Evolutionary conservation across 2,797 vertebrate species (phyloP).

Genomic region (Staurois parvus): DNA sequence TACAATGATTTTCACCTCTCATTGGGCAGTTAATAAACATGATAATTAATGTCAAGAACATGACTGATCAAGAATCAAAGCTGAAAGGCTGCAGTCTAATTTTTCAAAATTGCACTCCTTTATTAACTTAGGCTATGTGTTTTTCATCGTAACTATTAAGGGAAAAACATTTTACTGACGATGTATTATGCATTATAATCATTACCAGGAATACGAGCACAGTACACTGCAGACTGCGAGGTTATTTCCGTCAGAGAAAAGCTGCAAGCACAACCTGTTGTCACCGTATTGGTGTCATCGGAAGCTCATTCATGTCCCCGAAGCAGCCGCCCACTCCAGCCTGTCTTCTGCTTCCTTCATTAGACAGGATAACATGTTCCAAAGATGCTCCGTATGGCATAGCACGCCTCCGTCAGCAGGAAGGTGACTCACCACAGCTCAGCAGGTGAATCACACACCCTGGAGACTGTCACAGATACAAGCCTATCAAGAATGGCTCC

Average conservation of each 20-base stretch:
- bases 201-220: neutral
- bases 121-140: no score
- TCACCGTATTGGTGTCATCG: constrained; percentile 54
- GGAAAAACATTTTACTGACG: no score
- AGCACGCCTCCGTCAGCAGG: constrained; percentile 45
- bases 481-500: neutral
- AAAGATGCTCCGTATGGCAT: constrained; percentile 54
- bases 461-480: neutral
- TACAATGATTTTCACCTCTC: no score
- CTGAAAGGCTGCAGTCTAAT: no score
- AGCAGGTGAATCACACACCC: constrained; percentile 56
- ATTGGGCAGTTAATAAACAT: no score
- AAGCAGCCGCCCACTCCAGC: constrained; percentile 59
- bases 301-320: constrained; percentile 60
- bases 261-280: constrained; percentile 46
- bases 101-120: no score
- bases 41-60: no score
- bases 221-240: constrained; percentile 28
- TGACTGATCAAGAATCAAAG: no score
- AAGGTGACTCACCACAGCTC: constrained; percentile 51
- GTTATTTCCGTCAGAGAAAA: constrained; percentile 47
- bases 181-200: neutral
- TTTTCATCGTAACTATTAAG: no score
- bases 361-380: constrained; percentile 50
- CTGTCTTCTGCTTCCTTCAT: constrained; percentile 54